Conservation (phyloP, 2,797 vertebrate species). For the Paramormyrops hopkinsi region DNA sequence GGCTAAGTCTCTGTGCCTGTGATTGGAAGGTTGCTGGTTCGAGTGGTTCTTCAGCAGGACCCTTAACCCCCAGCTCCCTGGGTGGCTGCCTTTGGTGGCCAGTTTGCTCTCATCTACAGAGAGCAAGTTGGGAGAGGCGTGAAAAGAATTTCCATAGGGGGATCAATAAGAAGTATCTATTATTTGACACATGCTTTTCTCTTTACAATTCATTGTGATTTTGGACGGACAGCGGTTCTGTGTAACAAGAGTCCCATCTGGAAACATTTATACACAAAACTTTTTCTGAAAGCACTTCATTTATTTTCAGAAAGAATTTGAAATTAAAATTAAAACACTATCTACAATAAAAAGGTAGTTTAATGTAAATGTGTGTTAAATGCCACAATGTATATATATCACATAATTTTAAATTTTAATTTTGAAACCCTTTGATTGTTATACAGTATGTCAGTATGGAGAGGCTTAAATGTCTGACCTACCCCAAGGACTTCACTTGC, state of each 20-base stretch:
- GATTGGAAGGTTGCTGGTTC: neutral
- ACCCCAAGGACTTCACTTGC: constrained; percentile 41
- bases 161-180: neutral
- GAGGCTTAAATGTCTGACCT: constrained; percentile 47
- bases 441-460: constrained; percentile 20
- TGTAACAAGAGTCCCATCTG: constrained; percentile 44
- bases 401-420: constrained; percentile 55
- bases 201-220: constrained; percentile 51
- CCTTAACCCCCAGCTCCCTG: neutral
- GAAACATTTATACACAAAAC: constrained; percentile 40
- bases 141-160: neutral
- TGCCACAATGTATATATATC: constrained; percentile 60
- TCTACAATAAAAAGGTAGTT: constrained; percentile 56
- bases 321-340: constrained; percentile 56
- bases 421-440: constrained; percentile 32
- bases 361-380: constrained; percentile 65
- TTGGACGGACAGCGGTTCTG: constrained; percentile 44
- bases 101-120: neutral
- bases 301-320: constrained; percentile 51
- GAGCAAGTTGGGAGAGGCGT: neutral
- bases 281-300: constrained; percentile 67
- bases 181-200: constrained; percentile 47
- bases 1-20: neutral
- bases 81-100: neutral
- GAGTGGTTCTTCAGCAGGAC: neutral